Conservation (phyloP, 37 sponge, comb jelly and placozoan genomes). For the Ianthella basta region DNA sequence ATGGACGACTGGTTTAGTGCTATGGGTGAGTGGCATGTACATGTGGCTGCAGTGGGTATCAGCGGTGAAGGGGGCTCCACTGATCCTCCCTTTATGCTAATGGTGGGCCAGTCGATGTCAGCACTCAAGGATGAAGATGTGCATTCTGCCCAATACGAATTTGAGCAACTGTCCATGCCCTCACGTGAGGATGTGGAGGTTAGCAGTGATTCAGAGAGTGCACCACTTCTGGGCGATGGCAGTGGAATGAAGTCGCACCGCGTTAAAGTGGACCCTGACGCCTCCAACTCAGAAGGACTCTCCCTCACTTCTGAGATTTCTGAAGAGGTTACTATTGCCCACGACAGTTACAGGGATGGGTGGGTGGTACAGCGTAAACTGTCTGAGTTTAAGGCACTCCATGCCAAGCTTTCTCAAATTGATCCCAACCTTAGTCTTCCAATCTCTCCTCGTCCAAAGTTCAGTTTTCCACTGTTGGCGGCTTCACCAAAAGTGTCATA, state of each 20-base stretch:
- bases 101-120: slow-evolving; percentile 48
- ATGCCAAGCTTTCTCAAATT: slow-evolving; percentile 55
- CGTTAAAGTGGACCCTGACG: no score
- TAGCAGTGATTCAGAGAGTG: not conserved
- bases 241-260: no score
- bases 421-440: slow-evolving; percentile 55
- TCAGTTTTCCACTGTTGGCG: slow-evolving; percentile 43
- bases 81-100: slow-evolving; percentile 61
- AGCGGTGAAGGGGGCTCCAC: slow-evolving; percentile 23
- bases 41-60: slow-evolving; percentile 52
- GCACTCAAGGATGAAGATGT: not conserved
- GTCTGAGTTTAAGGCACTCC: slow-evolving; percentile 80
- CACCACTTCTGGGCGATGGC: no score
- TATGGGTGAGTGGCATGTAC: slow-evolving; percentile 63
- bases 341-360: slow-evolving; percentile 39
- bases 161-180: no score
- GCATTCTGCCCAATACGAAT: not conserved
- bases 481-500: slow-evolving; percentile 43
- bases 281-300: not conserved
- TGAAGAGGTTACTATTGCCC: not conserved
- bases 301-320: not conserved
- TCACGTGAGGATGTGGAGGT: not conserved
- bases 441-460: slow-evolving; percentile 43
- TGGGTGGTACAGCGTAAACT: slow-evolving; percentile 80
- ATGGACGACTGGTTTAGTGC: slow-evolving; percentile 77